A percentile compares a stretch with the other conserved stretches of the same genome.
Evolutionary conservation across 1,140 invertebrate genomes (phyloP).

Genomic region (Drosophila pseudoobscura): DNA sequence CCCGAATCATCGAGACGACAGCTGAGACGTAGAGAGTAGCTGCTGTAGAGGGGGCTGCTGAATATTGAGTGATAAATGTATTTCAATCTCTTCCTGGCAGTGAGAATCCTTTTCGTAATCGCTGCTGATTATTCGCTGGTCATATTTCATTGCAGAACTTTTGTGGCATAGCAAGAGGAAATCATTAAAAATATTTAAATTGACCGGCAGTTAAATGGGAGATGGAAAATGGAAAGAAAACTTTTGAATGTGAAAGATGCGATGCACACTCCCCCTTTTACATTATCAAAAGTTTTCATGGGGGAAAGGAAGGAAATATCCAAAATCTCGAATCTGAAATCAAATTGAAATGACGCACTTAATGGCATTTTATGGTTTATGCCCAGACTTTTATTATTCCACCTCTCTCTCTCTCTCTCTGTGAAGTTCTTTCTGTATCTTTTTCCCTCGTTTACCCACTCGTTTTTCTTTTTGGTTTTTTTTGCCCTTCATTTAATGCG

Average conservation of each 20-base stretch:
- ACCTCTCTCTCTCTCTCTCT: conserved; percentile 14
- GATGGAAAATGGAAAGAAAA: conserved; percentile 8
- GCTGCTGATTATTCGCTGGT: conserved; percentile 14
- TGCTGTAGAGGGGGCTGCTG: not conserved
- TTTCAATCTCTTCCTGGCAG: conserved; percentile 33
- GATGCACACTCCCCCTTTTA: not conserved
- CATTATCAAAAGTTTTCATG: not conserved
- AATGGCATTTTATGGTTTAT: conserved; percentile 78
- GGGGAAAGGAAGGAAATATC: conserved; percentile 17
- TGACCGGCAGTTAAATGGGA: conserved; percentile 16
- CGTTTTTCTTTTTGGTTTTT: conserved; percentile 6
- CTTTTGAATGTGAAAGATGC: conserved; percentile 23
- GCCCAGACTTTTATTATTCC: conserved; percentile 66
- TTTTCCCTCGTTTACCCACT: not conserved
- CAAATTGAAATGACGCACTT: conserved; percentile 81
- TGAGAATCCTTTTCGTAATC: conserved; percentile 3
- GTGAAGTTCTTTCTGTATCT: conserved; percentile 2
- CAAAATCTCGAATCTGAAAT: conserved; percentile 55
- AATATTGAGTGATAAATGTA: conserved; percentile 46
- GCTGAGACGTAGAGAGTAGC: not conserved
- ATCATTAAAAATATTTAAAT: conserved; percentile 46
- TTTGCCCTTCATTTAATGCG: not conserved
- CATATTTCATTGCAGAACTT: conserved; percentile 23
- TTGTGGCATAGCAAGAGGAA: conserved; percentile 26
- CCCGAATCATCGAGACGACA: conserved; percentile 7